phyloP scores from a whole-genome alignment of 2,113 vertebrate species.

The Deroptyus accipitrinus region DNA sequence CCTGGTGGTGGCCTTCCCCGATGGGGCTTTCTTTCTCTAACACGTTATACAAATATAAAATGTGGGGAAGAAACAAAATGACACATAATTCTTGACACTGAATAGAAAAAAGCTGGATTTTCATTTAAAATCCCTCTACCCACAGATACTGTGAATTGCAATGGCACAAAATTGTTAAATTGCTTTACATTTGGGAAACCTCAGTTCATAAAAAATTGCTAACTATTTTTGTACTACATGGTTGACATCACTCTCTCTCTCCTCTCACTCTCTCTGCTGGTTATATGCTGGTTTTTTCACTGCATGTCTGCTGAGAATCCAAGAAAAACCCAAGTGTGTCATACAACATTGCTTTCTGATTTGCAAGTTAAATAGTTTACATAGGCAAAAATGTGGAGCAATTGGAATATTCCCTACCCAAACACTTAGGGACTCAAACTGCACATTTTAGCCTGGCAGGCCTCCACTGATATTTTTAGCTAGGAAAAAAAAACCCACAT shows the following conservation, averaged over 20 bases:
- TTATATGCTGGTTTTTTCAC: neutral
- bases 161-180: conserved; percentile 65
- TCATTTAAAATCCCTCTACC: conserved; percentile 54
- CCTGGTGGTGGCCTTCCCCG: neutral
- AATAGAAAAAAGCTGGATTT: conserved; percentile 36
- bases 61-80: conserved; percentile 12
- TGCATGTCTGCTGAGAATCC: conserved; percentile 58
- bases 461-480: conserved; percentile 58
- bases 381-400: conserved; percentile 63
- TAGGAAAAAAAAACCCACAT: neutral
- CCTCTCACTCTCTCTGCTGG: conserved; percentile 10
- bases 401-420: conserved; percentile 58
- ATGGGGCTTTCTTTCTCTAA: neutral
- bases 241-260: conserved; percentile 37
- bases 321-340: conserved; percentile 65
- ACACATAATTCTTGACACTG: conserved; percentile 25
- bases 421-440: conserved; percentile 57
- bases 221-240: conserved; percentile 62
- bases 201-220: conserved; percentile 64
- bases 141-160: conserved; percentile 43
- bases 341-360: conserved; percentile 70
- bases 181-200: conserved; percentile 67
- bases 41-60: conserved; percentile 8
- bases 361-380: conserved; percentile 72
- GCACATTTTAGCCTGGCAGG: conserved; percentile 58